Conservation (phyloP, 1,140 invertebrate genomes). For the Danaus melanippus region DNA sequence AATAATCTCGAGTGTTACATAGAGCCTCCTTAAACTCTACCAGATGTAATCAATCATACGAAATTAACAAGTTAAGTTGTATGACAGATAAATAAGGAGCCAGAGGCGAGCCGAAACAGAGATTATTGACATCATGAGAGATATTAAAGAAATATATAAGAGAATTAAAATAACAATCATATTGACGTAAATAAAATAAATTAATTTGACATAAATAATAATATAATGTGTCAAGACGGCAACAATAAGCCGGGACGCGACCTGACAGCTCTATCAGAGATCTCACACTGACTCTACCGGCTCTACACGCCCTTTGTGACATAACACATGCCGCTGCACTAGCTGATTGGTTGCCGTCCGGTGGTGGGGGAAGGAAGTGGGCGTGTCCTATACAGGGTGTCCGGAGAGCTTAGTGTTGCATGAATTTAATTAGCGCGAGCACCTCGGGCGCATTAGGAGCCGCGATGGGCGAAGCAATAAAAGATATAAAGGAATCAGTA, state of each 20-base stretch:
- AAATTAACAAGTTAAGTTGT: constrained; percentile 68
- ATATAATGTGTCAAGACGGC: constrained; percentile 69
- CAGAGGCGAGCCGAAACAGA: constrained; percentile 54
- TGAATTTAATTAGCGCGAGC: constrained; percentile 71
- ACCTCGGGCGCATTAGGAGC: constrained; percentile 70
- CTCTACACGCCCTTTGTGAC: constrained; percentile 30
- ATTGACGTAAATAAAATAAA: constrained; percentile 52
- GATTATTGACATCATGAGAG: constrained; percentile 67
- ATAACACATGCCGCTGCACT: constrained; percentile 26
- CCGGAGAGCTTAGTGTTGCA: constrained; percentile 65
- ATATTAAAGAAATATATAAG: constrained; percentile 45
- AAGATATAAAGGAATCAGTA: constrained; percentile 73
- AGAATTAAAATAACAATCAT: too few species aligned
- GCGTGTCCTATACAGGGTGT: constrained; percentile 37
- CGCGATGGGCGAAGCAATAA: constrained; percentile 70
- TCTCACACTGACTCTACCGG: constrained; percentile 51
- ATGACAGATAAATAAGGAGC: constrained; percentile 68
- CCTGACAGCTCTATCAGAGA: constrained; percentile 67
- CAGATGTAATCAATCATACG: constrained; percentile 63
- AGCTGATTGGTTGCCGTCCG: constrained; percentile 26
- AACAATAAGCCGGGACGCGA: constrained; percentile 58
- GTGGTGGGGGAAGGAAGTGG: constrained; percentile 27
- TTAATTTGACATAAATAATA: constrained; percentile 68
- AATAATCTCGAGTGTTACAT: constrained; percentile 27
- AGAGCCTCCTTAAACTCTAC: not conserved